Percentiles rank a stretch among this genome's conserved stretches.
Conservation (phyloP, 2,797 vertebrate genomes). For the Loris lydekkerianus region DNA sequence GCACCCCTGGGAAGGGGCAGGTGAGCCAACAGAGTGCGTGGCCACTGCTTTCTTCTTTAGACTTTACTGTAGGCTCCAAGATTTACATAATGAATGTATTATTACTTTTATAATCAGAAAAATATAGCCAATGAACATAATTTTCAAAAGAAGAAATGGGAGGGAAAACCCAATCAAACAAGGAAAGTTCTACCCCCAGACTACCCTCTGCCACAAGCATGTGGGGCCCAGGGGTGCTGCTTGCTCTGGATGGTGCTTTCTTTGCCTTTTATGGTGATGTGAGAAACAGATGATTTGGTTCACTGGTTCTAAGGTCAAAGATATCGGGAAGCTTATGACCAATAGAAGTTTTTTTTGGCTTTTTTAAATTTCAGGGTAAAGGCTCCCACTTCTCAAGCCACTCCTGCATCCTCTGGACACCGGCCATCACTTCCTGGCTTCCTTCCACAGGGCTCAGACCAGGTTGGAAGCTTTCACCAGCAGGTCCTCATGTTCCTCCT, state of each 20-base stretch:
- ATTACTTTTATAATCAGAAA: background rate
- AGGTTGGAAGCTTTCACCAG: background rate
- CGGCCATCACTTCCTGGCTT: background rate
- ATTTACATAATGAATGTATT: background rate
- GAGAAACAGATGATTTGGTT: constrained; percentile 8
- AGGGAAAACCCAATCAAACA: background rate
- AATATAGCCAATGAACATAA: background rate
- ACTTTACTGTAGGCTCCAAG: background rate
- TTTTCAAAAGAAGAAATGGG: constrained; percentile 29
- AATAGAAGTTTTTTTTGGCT: background rate
- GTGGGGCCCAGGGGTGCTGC: background rate
- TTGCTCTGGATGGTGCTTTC: no score
- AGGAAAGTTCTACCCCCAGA: background rate
- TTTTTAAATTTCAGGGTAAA: background rate
- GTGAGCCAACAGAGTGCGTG: accelerated
- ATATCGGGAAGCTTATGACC: background rate
- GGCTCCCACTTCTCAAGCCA: background rate
- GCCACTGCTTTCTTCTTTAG: background rate
- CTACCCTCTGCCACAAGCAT: background rate
- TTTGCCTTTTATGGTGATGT: constrained; percentile 52
- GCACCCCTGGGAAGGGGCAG: background rate
- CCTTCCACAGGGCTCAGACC: background rate
- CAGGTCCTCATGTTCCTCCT: background rate
- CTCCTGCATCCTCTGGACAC: background rate
- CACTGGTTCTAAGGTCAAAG: background rate